phyloP scores from a whole-genome alignment of 2,113 vertebrate species.

The Malaclemys terrapin region DNA sequence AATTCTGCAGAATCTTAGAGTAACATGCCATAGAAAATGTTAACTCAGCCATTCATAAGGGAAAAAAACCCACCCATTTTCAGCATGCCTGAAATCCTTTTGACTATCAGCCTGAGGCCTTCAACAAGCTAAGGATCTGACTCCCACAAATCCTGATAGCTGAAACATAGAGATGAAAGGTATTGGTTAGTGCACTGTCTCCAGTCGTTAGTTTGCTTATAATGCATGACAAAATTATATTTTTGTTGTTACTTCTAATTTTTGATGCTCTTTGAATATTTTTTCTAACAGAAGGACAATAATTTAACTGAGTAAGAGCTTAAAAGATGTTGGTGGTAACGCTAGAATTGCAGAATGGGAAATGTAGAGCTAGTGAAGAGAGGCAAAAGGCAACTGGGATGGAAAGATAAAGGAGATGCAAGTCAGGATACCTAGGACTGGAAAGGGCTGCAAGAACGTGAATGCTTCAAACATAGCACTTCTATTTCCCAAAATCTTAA shows the following conservation, averaged over 20 bases:
- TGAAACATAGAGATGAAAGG: neutral
- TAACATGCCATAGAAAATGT: neutral
- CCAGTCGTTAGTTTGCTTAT: neutral
- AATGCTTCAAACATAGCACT: neutral
- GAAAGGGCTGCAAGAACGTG: neutral
- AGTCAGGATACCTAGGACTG: neutral
- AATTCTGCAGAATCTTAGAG: neutral
- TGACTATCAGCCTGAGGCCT: neutral
- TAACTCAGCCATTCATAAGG: neutral
- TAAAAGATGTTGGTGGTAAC: neutral
- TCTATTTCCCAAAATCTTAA: neutral
- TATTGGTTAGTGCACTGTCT: neutral
- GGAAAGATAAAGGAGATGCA: neutral
- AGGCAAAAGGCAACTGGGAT: rapidly evolving
- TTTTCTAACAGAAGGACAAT: neutral
- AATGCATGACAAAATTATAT: neutral
- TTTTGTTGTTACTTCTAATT: neutral
- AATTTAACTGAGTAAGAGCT: neutral
- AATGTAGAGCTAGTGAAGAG: neutral
- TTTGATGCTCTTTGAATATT: neutral
- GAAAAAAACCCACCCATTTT: rapidly evolving
- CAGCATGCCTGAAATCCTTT: neutral
- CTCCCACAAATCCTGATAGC: neutral
- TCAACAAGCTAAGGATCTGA: neutral
- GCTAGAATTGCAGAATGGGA: neutral